A percentile compares a stretch with the other conserved stretches of the same genome.
These are phyloP conservation scores for Pipistrellus nathusii DNA, from an alignment of 2,797 vertebrate species.

Conservation along the genomic window DNA sequence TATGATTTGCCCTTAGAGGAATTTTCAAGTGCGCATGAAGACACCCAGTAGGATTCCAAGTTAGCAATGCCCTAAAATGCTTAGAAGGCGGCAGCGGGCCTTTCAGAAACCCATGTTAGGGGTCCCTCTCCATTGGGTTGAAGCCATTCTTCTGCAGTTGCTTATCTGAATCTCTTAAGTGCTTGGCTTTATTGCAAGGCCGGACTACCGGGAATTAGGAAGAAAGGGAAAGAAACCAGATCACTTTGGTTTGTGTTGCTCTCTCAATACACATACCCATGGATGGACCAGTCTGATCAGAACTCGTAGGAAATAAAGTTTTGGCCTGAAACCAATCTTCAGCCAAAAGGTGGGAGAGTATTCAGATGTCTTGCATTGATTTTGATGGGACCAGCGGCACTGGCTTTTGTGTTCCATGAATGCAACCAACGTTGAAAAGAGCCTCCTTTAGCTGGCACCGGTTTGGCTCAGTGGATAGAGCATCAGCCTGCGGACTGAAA, in stretches of 20 bases:
- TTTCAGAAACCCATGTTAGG: background rate
- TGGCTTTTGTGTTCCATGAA: slow-evolving; percentile 84
- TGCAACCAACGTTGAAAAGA: slow-evolving; percentile 84
- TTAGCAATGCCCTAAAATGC: background rate
- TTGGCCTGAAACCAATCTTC: slow-evolving; percentile 47
- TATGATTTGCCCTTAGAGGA: background rate
- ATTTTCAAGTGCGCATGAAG: background rate
- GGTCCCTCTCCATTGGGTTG: background rate
- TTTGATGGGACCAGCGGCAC: slow-evolving; percentile 73
- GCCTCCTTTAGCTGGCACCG: no score
- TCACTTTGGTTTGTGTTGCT: slow-evolving; percentile 6
- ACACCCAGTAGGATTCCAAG: background rate
- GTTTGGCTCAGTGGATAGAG: no score
- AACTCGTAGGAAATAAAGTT: slow-evolving; percentile 66
- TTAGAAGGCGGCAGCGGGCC: background rate
- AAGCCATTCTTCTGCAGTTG: slow-evolving; percentile 34
- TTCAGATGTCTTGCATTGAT: slow-evolving; percentile 66
- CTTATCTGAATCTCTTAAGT: slow-evolving; percentile 69
- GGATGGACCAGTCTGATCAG: background rate
- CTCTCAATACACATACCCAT: background rate
- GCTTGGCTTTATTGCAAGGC: slow-evolving; percentile 72
- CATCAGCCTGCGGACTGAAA: no score
- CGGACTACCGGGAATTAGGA: slow-evolving; percentile 58
- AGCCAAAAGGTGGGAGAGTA: slow-evolving; percentile 29
- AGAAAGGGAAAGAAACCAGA: slow-evolving; percentile 20